Base-by-base conservation (phyloP, 64 coral and sea anemone genomes). In the Porites australiensis region DNA sequence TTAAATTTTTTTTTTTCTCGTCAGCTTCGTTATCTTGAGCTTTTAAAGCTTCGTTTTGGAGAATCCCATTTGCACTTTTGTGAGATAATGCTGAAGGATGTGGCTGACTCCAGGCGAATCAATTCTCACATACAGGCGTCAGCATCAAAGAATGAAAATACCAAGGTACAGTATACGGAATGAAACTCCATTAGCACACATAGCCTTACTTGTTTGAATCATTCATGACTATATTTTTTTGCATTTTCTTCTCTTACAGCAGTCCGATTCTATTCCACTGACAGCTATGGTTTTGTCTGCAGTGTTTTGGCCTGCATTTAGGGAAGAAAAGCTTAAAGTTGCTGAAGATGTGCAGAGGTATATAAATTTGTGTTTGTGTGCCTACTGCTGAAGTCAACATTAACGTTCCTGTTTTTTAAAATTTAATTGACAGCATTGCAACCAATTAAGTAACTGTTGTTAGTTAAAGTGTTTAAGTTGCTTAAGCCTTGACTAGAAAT, bases 81-180 rank as follows among this genome's bases (percentile, higher is more conserved):
- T 77, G 98, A 99, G 86, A 93, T 99, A 52, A 99, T 99, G 98
- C 77, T 99, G 13, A 99, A 99, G 83, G 98, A 99, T 79, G 94
- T 99, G 2, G 98, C 91, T 44, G 98, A 99, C 62, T 99, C 98
- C 0, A 89, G 92, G 69, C 66, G 98, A 79, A 99, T 99, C 62
- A 99, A 99, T 67, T 74, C 94, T 49, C 91, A 99, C 18, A 99
- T 99, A 23, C 98, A 99, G 27, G 89, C 94, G 8, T 68, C 63
- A n/a, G 81, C 45, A 8, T 79, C 67, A 89, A 91, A 93, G 88
- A 94, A 68, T 58, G 74, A 84, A 43, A 74, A 44, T 59, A 69
- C 69, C 60, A 90, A 88, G 92, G 92, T 94, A 80, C 54, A 57
- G 7, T 90, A 50, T 57, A 12, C 12, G 1, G 54, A 1, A 37